Percentiles rank a stretch among this genome's conserved stretches.
Conservation (phyloP, 1,140 invertebrate species). For the Amphibalanus amphitrite region DNA sequence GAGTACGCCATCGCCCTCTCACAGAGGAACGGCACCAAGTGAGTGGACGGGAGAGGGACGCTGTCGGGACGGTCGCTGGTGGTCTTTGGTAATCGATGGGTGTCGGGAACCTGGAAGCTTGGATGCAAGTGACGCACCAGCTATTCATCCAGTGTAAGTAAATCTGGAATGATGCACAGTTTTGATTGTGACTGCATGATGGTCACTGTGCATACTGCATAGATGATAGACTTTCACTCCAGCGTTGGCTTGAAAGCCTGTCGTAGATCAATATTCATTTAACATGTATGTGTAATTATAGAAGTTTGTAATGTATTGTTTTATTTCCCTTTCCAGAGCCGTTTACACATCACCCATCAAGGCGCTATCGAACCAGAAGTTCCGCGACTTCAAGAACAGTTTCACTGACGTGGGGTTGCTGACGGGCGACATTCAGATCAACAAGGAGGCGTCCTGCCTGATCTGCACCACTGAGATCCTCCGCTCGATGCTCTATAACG, state of each 20-base stretch:
- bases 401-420: slow-evolving; percentile 88
- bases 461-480: neutral
- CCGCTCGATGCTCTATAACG: slow-evolving; percentile 90
- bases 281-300: neutral
- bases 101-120: neutral
- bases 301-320: neutral
- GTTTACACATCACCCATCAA: slow-evolving; percentile 99
- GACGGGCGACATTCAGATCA: slow-evolving; percentile 92
- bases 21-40: slow-evolving; percentile 72
- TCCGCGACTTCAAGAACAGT: slow-evolving; percentile 73
- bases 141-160: neutral
- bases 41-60: slow-evolving; percentile 6
- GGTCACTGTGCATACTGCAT: too few species aligned
- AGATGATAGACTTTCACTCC: neutral
- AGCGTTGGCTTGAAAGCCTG: neutral
- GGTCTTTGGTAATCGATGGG: neutral
- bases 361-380: slow-evolving; percentile 98
- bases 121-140: neutral
- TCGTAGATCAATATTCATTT: neutral
- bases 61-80: neutral
- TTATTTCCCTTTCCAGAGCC: slow-evolving; percentile 36
- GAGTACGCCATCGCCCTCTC: slow-evolving; percentile 95
- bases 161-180: neutral
- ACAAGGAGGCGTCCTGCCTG: slow-evolving; percentile 90
- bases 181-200: neutral